phyloP scores from a whole-genome alignment of 2,888 invertebrate species.

The Crossocerus cetratus region DNA sequence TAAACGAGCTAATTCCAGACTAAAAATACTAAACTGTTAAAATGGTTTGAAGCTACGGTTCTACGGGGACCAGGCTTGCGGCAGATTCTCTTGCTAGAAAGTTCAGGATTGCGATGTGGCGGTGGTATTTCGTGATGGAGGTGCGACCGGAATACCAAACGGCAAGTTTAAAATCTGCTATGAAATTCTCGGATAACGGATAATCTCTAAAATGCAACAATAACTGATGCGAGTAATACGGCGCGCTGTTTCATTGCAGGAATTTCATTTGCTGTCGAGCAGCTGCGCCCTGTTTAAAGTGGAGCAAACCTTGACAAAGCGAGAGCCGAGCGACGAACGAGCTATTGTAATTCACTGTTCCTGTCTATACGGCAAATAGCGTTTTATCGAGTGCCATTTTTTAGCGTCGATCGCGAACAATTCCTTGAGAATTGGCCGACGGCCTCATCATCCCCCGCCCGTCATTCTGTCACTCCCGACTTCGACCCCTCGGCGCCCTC shows the following conservation, averaged over 20 bases:
- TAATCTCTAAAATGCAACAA: constrained; percentile 36
- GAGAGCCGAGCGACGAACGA: too few relatives aligned
- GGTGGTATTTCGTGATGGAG: constrained; percentile 51
- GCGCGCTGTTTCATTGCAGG: constrained; percentile 12
- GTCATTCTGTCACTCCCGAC: not conserved
- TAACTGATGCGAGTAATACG: constrained; percentile 2
- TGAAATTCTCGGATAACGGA: constrained; percentile 31
- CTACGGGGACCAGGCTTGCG: too few relatives aligned
- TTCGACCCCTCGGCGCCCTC: not conserved
- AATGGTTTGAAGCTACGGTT: too few relatives aligned
- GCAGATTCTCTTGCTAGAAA: not conserved
- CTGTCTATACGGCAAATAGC: not conserved
- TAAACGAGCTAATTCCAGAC: too few relatives aligned
- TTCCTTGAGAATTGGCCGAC: not conserved
- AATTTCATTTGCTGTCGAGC: constrained; percentile 25
- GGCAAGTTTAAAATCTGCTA: constrained; percentile 26
- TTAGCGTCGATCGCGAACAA: not conserved
- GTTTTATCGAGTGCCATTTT: not conserved
- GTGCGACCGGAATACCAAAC: constrained; percentile 66
- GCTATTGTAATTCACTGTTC: too few relatives aligned
- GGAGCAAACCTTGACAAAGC: constrained; percentile 7
- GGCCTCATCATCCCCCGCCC: not conserved
- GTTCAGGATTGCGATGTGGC: not conserved
- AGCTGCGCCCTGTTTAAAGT: constrained; percentile 21
- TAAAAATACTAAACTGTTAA: too few relatives aligned